phyloP scores from a whole-genome alignment of 2,888 invertebrate species.

The Ferrisia virgata region DNA sequence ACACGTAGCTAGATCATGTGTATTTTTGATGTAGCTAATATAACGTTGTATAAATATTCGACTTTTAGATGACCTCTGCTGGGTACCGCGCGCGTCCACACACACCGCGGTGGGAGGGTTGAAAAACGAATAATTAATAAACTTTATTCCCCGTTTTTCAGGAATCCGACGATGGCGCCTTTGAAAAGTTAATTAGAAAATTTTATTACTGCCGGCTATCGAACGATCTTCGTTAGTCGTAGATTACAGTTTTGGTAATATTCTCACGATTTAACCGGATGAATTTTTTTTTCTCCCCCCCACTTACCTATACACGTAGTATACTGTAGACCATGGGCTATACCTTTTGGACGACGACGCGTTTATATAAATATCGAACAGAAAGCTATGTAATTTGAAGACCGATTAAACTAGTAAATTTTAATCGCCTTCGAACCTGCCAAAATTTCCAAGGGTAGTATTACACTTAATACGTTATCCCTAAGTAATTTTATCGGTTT shows the following conservation, averaged over 20 bases:
- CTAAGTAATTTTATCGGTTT: not conserved
- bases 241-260: not conserved
- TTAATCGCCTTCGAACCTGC: not conserved
- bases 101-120: not conserved
- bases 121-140: conserved; percentile 25
- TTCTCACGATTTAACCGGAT: not conserved
- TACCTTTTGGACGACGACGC: not conserved
- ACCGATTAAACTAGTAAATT: not conserved
- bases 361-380: no score
- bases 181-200: conserved; percentile 14
- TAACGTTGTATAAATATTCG: not conserved
- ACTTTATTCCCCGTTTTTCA: conserved; percentile 12
- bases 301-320: no score
- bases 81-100: not conserved
- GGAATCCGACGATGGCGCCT: conserved; percentile 14
- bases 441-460: not conserved
- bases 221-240: not conserved
- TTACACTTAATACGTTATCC: not conserved
- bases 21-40: conserved; percentile 1
- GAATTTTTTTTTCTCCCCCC: not conserved
- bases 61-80: conserved; percentile 10
- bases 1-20: conserved; percentile 13
- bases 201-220: conserved; percentile 12
- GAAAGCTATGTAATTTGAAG: not conserved
- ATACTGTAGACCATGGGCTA: no score